phyloP scores from a whole-genome alignment of 2,888 invertebrate genomes.

The Caenorhabditis japonica region DNA sequence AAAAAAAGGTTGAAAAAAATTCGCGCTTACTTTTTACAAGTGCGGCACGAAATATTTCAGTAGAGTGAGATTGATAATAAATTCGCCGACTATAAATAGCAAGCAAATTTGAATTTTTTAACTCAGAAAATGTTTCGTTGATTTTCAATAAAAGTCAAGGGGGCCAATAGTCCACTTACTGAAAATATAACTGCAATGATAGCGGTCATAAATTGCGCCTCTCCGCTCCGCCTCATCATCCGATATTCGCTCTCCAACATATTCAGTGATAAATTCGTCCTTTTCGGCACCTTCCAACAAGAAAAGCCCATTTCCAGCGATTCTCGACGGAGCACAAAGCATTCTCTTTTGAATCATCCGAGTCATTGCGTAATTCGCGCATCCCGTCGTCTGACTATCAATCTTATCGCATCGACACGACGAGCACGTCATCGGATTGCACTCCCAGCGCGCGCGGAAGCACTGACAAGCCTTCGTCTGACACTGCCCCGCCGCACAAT shows the following conservation, averaged over 20 bases:
- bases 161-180: too few relatives aligned
- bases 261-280: slow-evolving; percentile 99
- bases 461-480: slow-evolving; percentile 99
- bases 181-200: slow-evolving; percentile 98
- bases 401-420: slow-evolving; percentile 90
- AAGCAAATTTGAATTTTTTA: too few relatives aligned
- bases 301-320: slow-evolving; percentile 99
- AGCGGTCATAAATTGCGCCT: slow-evolving; percentile 98
- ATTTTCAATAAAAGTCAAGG: too few relatives aligned
- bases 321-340: slow-evolving; percentile 94
- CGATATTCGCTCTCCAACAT: slow-evolving; percentile 95
- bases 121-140: too few relatives aligned
- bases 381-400: neutral
- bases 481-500: slow-evolving; percentile 94
- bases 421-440: slow-evolving; percentile 96
- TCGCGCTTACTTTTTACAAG: too few relatives aligned
- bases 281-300: slow-evolving; percentile 90
- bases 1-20: too few relatives aligned
- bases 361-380: slow-evolving; percentile 85
- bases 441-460: slow-evolving; percentile 94
- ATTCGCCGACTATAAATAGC: too few relatives aligned
- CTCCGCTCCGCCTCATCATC: slow-evolving; percentile 98
- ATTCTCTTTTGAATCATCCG: slow-evolving; percentile 92
- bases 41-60: too few relatives aligned
- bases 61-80: too few relatives aligned